Base-by-base conservation (phyloP, 2,888 invertebrate genomes). In the Amphipyra berbera region DNA sequence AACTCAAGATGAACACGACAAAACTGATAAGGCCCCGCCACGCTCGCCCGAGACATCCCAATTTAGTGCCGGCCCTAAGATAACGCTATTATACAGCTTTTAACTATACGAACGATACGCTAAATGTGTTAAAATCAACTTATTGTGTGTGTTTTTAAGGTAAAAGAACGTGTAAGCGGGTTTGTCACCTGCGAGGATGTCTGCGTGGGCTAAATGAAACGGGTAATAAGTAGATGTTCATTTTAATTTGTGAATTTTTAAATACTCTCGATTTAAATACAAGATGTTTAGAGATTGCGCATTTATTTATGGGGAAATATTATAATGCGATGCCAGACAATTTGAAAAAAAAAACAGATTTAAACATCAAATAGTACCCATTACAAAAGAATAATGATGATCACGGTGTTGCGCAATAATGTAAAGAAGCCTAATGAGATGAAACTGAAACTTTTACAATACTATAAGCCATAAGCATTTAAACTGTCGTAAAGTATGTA, bases 31-130 rank as follows among this genome's bases (percentile, higher is more conserved):
- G 89, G 81, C 67, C 82, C 82, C 86, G 87, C 90, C 91, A 89
- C 89, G 88, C 88, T 91, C 87, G 84, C 84, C 84, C 85, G 88
- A 91, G 93, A 95, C 95, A 93, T 94, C 94, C 95, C 94, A 95
- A 95, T 95, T 94, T 94, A 94, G 93, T 94, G 88, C 94, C 93
- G 88, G 88, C 84, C 87, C 88, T 70, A 81, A 91, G 95, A 95
- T 95, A 95, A 94, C 92, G 90, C 94, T 92, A 95, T 95, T 94
- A 95, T 93, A 92, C 92, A 92, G 94, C 94, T 95, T 94, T 94
- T 94, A 95, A 95, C 94, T 95, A 95, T 92, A 93, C 85, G 89
- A 76, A 81, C 85, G 93, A 93, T 94, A 93, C 93, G 92, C 92
- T 93, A 94, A 94, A 93, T 93, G 92, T 92, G 89, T 89, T 90